A percentile compares a stretch with the other conserved stretches of the same genome.
Evolutionary conservation across 1,140 invertebrate genomes (phyloP).

Genomic region (Hyposmocoma kahamanoa): DNA sequence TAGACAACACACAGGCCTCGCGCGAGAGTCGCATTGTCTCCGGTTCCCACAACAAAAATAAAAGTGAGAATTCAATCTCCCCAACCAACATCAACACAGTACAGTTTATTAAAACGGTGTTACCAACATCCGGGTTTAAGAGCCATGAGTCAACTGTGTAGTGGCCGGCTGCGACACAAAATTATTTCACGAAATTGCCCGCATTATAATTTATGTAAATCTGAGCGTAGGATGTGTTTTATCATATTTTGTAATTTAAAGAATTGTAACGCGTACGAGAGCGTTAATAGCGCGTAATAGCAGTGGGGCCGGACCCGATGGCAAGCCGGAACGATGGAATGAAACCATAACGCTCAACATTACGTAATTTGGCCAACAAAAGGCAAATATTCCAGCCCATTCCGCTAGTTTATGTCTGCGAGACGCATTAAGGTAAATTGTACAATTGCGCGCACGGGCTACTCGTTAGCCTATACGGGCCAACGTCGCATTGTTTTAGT

Average conservation of each 20-base stretch:
- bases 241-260: conserved; percentile 1
- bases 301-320: background rate
- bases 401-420: conserved; percentile 54
- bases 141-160: conserved; percentile 33
- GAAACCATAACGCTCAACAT: conserved; percentile 37
- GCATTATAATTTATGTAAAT: conserved; percentile 24
- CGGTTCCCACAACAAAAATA: conserved; percentile 54
- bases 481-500: conserved; percentile 65
- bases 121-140: conserved; percentile 44
- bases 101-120: conserved; percentile 48
- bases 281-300: background rate
- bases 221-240: conserved; percentile 6
- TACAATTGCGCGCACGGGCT: conserved; percentile 66
- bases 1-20: conserved; percentile 5
- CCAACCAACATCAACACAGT: conserved; percentile 43
- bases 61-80: conserved; percentile 63
- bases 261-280: background rate
- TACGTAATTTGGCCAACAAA: conserved; percentile 58
- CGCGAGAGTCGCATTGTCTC: conserved; percentile 16
- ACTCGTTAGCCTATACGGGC: conserved; percentile 50
- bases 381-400: conserved; percentile 49
- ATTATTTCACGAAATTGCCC: conserved; percentile 29
- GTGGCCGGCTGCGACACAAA: conserved; percentile 24
- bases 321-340: conserved; percentile 15
- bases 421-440: conserved; percentile 67